phyloP scores from a whole-genome alignment of 2,888 invertebrate species.

The Lymantria dispar region DNA sequence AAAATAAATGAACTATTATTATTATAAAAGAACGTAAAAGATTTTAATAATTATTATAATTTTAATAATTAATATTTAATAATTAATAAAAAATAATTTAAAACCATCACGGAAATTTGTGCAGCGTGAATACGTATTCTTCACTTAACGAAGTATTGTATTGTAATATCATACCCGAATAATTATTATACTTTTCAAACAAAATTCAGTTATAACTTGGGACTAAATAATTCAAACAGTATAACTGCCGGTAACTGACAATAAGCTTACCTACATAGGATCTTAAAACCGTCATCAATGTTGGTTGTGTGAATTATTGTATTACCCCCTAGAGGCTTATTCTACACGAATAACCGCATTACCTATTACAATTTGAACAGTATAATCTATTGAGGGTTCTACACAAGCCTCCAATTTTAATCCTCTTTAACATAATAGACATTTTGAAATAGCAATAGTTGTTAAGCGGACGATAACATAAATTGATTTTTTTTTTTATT shows the following conservation, averaged over 20 bases:
- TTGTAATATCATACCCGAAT: too few relatives aligned
- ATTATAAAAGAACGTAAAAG: too few relatives aligned
- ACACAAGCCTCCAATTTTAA: conserved; percentile 7
- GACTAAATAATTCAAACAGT: not conserved
- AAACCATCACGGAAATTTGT: too few relatives aligned
- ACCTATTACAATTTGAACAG: conserved; percentile 11
- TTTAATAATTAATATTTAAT: too few relatives aligned
- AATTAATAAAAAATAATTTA: too few relatives aligned
- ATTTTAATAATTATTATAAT: too few relatives aligned
- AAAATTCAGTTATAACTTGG: not conserved
- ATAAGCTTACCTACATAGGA: not conserved
- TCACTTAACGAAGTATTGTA: too few relatives aligned
- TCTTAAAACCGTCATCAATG: conserved; percentile 3
- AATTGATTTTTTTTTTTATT: not conserved
- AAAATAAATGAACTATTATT: too few relatives aligned
- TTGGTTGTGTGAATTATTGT: conserved; percentile 3
- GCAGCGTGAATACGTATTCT: too few relatives aligned
- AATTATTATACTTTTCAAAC: not conserved
- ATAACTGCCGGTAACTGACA: conserved; percentile 1
- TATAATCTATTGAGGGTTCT: conserved; percentile 10
- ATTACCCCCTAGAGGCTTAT: conserved; percentile 4
- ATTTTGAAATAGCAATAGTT: conserved; percentile 3
- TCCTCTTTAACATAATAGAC: conserved; percentile 10
- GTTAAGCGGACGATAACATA: not conserved
- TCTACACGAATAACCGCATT: conserved; percentile 8